Evolutionary conservation across 1,140 invertebrate species (phyloP).

Genomic region (Vanessa atalanta): DNA sequence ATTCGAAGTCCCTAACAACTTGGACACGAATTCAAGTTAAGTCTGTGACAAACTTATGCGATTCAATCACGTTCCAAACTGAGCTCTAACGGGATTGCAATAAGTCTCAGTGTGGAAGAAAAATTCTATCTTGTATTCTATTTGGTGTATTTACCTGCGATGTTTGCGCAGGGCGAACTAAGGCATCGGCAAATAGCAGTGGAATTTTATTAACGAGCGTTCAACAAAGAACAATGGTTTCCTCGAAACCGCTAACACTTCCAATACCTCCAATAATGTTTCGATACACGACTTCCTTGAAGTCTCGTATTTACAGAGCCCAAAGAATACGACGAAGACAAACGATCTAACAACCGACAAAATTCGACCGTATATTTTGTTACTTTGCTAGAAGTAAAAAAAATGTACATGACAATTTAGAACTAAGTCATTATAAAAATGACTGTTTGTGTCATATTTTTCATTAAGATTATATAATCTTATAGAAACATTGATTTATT

Average conservation of each 20-base stretch:
- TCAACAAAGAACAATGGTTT: conserved; percentile 47
- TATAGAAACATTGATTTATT: no score
- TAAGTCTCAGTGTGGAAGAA: conserved; percentile 17
- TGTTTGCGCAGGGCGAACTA: conserved; percentile 50
- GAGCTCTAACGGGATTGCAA: conserved; percentile 12
- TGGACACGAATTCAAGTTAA: conserved; percentile 61
- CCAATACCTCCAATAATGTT: conserved; percentile 19
- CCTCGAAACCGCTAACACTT: conserved; percentile 28
- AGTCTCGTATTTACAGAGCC: conserved; percentile 6
- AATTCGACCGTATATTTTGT: neutral
- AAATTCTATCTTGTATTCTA: conserved; percentile 9
- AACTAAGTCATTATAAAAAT: no score
- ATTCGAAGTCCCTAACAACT: conserved; percentile 55
- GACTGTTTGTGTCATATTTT: no score
- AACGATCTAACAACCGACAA: neutral
- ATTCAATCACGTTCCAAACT: conserved; percentile 9
- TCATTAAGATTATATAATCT: no score
- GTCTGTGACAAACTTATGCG: conserved; percentile 38
- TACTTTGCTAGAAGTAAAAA: no score
- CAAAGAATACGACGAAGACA: conserved; percentile 1
- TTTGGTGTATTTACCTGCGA: conserved; percentile 51
- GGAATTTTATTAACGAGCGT: conserved; percentile 52
- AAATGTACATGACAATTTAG: no score
- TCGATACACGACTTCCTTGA: conserved; percentile 28
- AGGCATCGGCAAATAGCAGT: conserved; percentile 43